Evolutionary conservation across 1,140 invertebrate genomes (phyloP).

Genomic region (Sminthurinus signatus): DNA sequence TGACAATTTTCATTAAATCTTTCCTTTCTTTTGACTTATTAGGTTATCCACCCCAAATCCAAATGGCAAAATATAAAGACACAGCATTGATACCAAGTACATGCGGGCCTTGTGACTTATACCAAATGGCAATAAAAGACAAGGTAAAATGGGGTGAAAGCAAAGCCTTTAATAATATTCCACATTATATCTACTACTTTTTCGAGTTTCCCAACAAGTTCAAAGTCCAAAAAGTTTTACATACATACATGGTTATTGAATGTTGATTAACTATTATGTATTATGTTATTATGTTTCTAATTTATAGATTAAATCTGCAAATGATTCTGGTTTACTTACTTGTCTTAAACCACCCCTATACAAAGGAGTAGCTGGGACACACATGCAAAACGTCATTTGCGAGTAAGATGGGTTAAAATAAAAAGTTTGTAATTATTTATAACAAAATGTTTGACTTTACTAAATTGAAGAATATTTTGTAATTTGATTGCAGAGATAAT

Average conservation of each 20-base stretch:
- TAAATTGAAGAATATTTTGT: no score
- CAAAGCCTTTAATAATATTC: no score
- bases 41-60: neutral
- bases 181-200: no score
- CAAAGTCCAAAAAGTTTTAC: no score
- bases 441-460: neutral
- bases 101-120: slow-evolving; percentile 34
- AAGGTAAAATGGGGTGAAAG: slow-evolving; percentile 3
- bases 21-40: no score
- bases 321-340: slow-evolving; percentile 8
- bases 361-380: slow-evolving; percentile 9
- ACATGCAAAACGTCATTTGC: slow-evolving; percentile 32
- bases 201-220: no score
- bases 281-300: no score
- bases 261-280: no score
- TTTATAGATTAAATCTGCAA: no score
- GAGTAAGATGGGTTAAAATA: no score
- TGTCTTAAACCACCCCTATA: slow-evolving; percentile 24
- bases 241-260: no score
- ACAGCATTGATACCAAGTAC: neutral
- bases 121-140: slow-evolving; percentile 19
- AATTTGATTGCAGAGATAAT: slow-evolving; percentile 21
- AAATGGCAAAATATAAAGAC: neutral
- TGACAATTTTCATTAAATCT: no score
- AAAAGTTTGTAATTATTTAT: neutral